A percentile compares a stretch with the other conserved stretches of the same genome.
These are phyloP conservation scores for Tetramorium bicarinatum DNA, from an alignment of 2,888 invertebrate genomes.

Conservation along the genomic window DNA sequence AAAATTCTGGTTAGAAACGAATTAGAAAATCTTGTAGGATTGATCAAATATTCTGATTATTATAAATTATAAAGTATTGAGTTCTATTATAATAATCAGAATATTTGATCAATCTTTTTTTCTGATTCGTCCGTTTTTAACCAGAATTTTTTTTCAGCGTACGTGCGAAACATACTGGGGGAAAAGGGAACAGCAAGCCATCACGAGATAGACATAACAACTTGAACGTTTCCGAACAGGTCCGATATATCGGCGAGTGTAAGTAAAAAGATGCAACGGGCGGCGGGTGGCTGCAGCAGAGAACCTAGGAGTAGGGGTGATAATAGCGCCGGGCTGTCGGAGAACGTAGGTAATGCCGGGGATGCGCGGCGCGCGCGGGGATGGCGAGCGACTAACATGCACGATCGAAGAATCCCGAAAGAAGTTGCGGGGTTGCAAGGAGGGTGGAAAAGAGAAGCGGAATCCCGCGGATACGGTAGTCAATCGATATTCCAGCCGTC, in stretches of 20 bases:
- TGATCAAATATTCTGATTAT: too few relatives aligned
- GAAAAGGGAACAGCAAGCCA: neutral
- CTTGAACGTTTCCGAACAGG: constrained; percentile 1
- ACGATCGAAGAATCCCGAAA: constrained; percentile 67
- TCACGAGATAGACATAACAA: constrained; percentile 18
- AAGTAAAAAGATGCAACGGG: constrained; percentile 63
- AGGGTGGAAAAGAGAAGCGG: constrained; percentile 32
- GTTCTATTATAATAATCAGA: too few relatives aligned
- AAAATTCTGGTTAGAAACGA: too few relatives aligned
- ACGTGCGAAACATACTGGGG: neutral
- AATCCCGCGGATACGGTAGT: constrained; percentile 67
- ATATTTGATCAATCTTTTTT: too few relatives aligned
- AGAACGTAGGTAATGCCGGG: constrained; percentile 42
- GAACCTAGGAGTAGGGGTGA: constrained; percentile 46
- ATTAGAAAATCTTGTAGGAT: too few relatives aligned
- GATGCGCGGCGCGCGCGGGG: constrained; percentile 39
- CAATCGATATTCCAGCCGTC: constrained; percentile 75
- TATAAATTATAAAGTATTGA: too few relatives aligned
- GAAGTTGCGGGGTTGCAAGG: constrained; percentile 42
- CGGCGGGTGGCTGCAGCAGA: neutral
- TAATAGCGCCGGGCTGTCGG: constrained; percentile 70
- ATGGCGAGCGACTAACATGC: constrained; percentile 71
- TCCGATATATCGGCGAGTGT: constrained; percentile 25
- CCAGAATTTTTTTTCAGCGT: too few relatives aligned
- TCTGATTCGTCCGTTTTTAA: too few relatives aligned